Conservation (phyloP, 1,140 invertebrate genomes). For the Metaphire vulgaris region DNA sequence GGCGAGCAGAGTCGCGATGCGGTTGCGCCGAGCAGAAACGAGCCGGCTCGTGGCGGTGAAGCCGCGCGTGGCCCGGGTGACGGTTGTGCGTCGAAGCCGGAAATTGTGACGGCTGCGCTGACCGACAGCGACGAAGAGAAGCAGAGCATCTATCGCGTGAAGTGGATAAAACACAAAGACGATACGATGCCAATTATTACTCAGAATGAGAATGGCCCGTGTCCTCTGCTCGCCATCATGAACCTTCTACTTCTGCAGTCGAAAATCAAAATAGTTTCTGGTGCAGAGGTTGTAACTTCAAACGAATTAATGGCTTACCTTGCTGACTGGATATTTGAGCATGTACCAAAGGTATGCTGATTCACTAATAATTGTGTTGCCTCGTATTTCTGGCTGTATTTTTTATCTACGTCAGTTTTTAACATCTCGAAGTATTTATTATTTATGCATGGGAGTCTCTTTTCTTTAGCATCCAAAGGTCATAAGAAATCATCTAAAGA, state of each 20-base stretch:
- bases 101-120: conserved; percentile 15
- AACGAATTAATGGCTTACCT: conserved; percentile 57
- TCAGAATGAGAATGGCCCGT: conserved; percentile 63
- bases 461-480: too few relatives aligned
- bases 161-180: conserved; percentile 55
- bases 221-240: conserved; percentile 59
- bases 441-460: too few relatives aligned
- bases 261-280: conserved; percentile 52
- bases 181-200: conserved; percentile 56
- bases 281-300: conserved; percentile 55
- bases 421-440: too few relatives aligned
- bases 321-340: conserved; percentile 54
- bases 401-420: too few relatives aligned
- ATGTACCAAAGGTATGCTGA: conserved; percentile 52
- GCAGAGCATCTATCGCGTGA: conserved; percentile 51
- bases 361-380: too few relatives aligned
- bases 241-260: conserved; percentile 57
- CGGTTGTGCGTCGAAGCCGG: too few relatives aligned
- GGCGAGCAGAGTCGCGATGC: too few relatives aligned
- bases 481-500: too few relatives aligned
- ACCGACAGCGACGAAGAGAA: conserved; percentile 24
- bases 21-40: too few relatives aligned
- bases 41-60: too few relatives aligned
- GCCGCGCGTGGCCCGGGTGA: too few relatives aligned
- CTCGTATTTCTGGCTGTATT: too few relatives aligned